These are phyloP conservation scores for Gibbula magus DNA, from an alignment of 2,888 invertebrate genomes.

Conservation along the genomic window DNA sequence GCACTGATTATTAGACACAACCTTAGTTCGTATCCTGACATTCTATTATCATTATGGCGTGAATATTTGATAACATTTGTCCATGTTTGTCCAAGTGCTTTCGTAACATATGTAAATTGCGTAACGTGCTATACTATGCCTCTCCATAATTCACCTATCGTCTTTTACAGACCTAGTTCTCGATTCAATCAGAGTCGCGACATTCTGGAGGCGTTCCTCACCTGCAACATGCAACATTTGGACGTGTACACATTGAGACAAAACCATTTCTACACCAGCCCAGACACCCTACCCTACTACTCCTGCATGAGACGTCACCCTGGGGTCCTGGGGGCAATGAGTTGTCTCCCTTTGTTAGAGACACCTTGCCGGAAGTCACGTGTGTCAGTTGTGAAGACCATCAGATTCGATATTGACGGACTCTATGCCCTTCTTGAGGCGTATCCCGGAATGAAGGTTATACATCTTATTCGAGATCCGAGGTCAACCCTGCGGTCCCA, in stretches of 20 bases:
- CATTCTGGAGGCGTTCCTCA: slow-evolving; percentile 8
- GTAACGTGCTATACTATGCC: too few species aligned
- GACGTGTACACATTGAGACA: background rate
- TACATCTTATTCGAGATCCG: slow-evolving; percentile 26
- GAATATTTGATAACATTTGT: too few species aligned
- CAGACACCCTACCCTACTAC: background rate
- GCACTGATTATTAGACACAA: too few species aligned
- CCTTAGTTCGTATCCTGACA: too few species aligned
- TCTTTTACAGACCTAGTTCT: background rate
- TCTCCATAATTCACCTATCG: too few species aligned
- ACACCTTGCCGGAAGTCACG: background rate
- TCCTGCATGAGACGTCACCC: background rate
- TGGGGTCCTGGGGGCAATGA: background rate
- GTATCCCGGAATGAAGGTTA: slow-evolving; percentile 2
- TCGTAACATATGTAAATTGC: too few species aligned
- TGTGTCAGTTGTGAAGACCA: slow-evolving; percentile 5
- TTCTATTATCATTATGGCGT: too few species aligned
- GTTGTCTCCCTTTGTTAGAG: background rate
- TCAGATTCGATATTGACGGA: background rate
- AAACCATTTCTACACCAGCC: background rate
- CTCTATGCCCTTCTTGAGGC: background rate
- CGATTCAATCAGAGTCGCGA: background rate
- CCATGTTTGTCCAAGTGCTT: too few species aligned
- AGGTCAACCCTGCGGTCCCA: slow-evolving; percentile 3
- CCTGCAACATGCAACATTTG: background rate